These are phyloP conservation scores for Acronicta aceris DNA, from an alignment of 2,888 invertebrate species.

Conservation along the genomic window DNA sequence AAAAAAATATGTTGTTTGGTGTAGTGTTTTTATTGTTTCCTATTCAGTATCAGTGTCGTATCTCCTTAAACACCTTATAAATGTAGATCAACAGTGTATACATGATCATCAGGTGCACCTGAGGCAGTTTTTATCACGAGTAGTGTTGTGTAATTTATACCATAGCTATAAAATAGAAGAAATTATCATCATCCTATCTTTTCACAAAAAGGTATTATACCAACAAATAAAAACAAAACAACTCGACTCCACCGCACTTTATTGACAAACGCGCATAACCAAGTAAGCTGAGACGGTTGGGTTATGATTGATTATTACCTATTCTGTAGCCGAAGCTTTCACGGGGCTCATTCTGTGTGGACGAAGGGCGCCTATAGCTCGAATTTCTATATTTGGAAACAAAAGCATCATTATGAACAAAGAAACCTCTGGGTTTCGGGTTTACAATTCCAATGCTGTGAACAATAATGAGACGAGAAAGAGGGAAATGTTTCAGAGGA, in stretches of 20 bases:
- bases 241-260: slow-evolving; percentile 68
- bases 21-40: too few species aligned
- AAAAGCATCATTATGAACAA: slow-evolving; percentile 62
- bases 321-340: slow-evolving; percentile 77
- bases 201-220: not conserved
- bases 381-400: slow-evolving; percentile 50
- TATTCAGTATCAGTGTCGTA: too few species aligned
- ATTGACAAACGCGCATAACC: slow-evolving; percentile 78
- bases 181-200: too few species aligned
- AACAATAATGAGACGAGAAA: slow-evolving; percentile 64
- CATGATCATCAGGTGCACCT: too few species aligned
- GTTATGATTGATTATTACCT: slow-evolving; percentile 85
- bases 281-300: slow-evolving; percentile 78
- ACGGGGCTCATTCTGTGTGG: slow-evolving; percentile 60
- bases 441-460: slow-evolving; percentile 72
- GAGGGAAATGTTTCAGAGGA: slow-evolving; percentile 67
- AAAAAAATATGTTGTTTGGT: too few species aligned
- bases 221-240: slow-evolving; percentile 3
- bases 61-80: too few species aligned
- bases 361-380: slow-evolving; percentile 29
- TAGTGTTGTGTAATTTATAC: too few species aligned
- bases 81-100: too few species aligned
- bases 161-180: too few species aligned
- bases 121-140: too few species aligned
- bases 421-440: slow-evolving; percentile 63